Conservation (phyloP, 2,113 vertebrate genomes). For the Ranitomeya imitator region DNA sequence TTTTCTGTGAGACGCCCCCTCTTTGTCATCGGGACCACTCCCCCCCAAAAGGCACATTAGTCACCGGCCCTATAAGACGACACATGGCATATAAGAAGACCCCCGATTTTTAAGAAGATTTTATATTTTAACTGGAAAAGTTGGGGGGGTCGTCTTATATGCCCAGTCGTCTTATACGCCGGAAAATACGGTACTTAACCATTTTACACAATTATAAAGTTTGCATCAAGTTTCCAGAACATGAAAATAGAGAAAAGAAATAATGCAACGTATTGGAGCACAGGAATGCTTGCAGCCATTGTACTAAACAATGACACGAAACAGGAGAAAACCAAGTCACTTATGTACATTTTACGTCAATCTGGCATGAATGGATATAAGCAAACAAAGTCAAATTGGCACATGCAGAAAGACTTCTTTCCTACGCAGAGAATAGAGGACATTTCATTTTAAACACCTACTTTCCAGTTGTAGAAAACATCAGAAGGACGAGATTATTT, state of each 20-base stretch:
- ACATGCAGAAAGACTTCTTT: slow-evolving; percentile 8
- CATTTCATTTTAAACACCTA: slow-evolving; percentile 19
- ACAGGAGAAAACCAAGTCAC: background rate
- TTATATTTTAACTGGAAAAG: too few relatives aligned
- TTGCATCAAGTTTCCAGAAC: background rate
- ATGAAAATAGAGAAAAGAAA: background rate
- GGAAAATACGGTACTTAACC: too few relatives aligned
- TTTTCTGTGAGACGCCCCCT: too few relatives aligned
- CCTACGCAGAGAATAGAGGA: background rate
- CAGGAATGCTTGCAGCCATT: background rate
- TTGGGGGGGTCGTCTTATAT: too few relatives aligned
- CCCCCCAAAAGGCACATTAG: too few relatives aligned
- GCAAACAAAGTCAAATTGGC: slow-evolving; percentile 28
- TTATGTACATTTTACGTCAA: background rate
- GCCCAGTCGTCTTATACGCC: too few relatives aligned
- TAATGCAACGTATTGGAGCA: too few relatives aligned
- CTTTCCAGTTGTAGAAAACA: background rate
- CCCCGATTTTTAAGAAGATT: too few relatives aligned
- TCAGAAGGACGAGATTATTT: slow-evolving; percentile 64
- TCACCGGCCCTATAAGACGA: too few relatives aligned
- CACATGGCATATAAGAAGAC: too few relatives aligned
- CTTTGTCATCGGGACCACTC: too few relatives aligned
- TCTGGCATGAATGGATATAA: slow-evolving; percentile 6
- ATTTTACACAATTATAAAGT: background rate
- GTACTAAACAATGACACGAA: background rate